Evolutionary conservation across 1,140 invertebrate genomes (phyloP), one percentile per base, ranked within the genome.

Genomic region (Lordiphosa collinella): DNA sequence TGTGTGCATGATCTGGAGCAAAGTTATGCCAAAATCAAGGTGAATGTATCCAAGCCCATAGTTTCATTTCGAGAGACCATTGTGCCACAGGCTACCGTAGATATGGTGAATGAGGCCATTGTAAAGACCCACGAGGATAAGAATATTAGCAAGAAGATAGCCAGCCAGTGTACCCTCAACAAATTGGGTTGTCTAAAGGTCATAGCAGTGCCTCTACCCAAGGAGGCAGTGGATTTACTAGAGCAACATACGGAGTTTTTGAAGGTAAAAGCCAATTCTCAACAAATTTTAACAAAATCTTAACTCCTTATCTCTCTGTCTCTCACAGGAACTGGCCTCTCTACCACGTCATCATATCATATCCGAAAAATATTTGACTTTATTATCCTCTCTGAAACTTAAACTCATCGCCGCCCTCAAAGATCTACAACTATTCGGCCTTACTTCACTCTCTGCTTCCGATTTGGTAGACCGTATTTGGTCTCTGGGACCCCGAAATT

Each of bases 31-130:
- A 96, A 96, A 88, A 92, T 98, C 52, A 93, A 96, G 34, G 91
- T 99, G 7, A 94, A 94, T 66, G 96, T 96, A 0, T 99, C 98
- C 1, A 93, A 96, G 74, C 98, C 98, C 0, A 99, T 99, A 67
- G 97, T 99, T 2, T 96, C 98, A 9, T 98, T 99, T 71, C 91
- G 96, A 69, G 98, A 99, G 90, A 99, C 98, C 0, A 92, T 99
- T 57, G 92, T 99, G 0, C 91, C 92, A 29, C 93, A 93, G 10
- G 96, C 96, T 0, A 96, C 93, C 79, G 88, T 95, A 1, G 96
- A 98, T 79, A 96, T 96, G 95, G 93, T 96, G 0, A 97, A 98
- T 89, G 96, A 97, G 91, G 92, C 92, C 18, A 96, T 96, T 70
- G 92, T 93, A 62, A 92, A 88, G 79, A 92, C 70, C 64, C 90